phyloP scores from a whole-genome alignment of 2,888 invertebrate genomes.

The Nudaria mundana region DNA sequence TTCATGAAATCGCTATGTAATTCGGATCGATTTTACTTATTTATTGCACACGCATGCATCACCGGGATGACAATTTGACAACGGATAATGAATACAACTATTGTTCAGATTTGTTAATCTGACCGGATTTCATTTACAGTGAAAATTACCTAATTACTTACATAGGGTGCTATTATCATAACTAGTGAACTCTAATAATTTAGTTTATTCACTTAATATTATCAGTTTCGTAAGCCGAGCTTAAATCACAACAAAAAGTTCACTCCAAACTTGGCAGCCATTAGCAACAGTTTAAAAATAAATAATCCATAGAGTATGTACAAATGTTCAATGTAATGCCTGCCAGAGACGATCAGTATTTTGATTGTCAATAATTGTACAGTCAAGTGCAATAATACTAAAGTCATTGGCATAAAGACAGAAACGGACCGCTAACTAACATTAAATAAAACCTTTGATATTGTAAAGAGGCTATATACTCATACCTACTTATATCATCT shows the following conservation, averaged over 20 bases:
- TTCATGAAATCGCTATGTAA: conserved; percentile 31
- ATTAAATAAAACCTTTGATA: too few species aligned
- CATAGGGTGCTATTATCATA: conserved; percentile 20
- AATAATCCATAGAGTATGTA: too few species aligned
- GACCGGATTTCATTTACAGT: neutral
- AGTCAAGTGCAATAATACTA: too few species aligned
- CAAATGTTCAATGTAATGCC: too few species aligned
- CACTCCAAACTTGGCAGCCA: conserved; percentile 34
- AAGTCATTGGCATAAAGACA: too few species aligned
- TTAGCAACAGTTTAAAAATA: conserved; percentile 28
- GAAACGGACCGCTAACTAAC: too few species aligned
- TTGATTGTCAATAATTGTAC: too few species aligned
- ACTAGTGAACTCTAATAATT: conserved; percentile 13
- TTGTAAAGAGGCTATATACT: too few species aligned
- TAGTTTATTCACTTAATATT: too few species aligned
- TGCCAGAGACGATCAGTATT: too few species aligned
- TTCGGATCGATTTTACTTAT: conserved; percentile 38
- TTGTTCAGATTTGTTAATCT: neutral
- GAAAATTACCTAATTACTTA: conserved; percentile 22
- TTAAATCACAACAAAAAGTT: conserved; percentile 30
- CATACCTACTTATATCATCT: too few species aligned
- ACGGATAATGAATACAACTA: conserved; percentile 22
- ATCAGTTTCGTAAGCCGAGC: too few species aligned
- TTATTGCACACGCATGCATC: conserved; percentile 56
- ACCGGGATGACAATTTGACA: conserved; percentile 46